Percentiles rank a stretch among this genome's conserved stretches.
phyloP scores from a whole-genome alignment of 2,113 vertebrate species.

The Cairina moschata region DNA sequence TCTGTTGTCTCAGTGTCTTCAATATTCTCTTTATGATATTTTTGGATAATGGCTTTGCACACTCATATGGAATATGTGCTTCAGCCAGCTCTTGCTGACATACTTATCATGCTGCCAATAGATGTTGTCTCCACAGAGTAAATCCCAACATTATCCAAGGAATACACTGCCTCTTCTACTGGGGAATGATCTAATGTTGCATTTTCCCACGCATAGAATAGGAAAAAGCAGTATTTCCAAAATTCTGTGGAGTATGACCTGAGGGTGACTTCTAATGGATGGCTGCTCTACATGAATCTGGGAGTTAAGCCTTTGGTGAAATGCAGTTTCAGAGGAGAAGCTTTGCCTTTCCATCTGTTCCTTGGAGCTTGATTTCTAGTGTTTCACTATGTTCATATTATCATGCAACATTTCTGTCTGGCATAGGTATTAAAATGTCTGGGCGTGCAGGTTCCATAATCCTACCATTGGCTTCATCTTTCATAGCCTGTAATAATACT shows the following conservation, averaged over 20 bases:
- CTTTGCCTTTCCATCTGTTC: conserved; percentile 26
- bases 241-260: not conserved
- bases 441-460: conserved; percentile 51
- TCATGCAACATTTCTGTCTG: conserved; percentile 42
- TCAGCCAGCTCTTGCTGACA: not conserved
- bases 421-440: conserved; percentile 66
- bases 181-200: not conserved
- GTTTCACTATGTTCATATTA: conserved; percentile 26
- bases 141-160: not conserved
- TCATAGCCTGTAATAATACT: conserved; percentile 18
- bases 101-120: not conserved
- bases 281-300: not conserved
- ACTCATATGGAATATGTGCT: fast-evolving
- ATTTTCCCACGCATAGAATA: fast-evolving
- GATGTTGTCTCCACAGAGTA: not conserved
- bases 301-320: not conserved
- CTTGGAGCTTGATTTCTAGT: conserved; percentile 23
- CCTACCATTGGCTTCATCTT: not conserved
- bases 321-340: not conserved
- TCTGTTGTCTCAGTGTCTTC: not conserved
- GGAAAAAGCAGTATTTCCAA: not conserved
- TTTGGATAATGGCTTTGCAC: not conserved
- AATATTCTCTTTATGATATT: not conserved
- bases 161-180: not conserved
- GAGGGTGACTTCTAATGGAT: not conserved